Percentiles rank a stretch among this genome's conserved stretches.
phyloP scores from a whole-genome alignment of 2,888 invertebrate genomes.

The Phalera bucephala region DNA sequence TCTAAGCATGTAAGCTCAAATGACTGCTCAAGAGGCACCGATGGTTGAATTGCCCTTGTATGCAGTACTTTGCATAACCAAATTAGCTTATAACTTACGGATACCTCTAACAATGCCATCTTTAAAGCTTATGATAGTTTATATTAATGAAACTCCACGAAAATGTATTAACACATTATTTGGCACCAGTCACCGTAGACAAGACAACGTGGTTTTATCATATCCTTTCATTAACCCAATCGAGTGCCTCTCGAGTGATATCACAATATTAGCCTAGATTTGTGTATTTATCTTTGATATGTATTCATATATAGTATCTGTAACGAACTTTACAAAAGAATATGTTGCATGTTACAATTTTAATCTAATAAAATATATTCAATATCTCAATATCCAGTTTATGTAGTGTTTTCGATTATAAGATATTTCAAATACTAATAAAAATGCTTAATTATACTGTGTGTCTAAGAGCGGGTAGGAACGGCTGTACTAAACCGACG shows the following conservation, averaged over 20 bases:
- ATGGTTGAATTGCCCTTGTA: no score
- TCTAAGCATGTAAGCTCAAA: no score
- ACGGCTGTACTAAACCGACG: no score
- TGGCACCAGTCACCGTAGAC: constrained; percentile 5
- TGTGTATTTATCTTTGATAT: constrained; percentile 37
- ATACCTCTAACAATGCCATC: no score
- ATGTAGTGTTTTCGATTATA: background rate
- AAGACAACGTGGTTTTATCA: constrained; percentile 24
- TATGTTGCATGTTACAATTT: constrained; percentile 5
- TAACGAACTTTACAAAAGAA: background rate
- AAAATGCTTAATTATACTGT: no score
- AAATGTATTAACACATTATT: no score
- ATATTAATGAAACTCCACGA: no score
- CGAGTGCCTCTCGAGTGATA: constrained; percentile 48
- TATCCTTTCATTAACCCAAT: constrained; percentile 40
- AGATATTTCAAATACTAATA: no score
- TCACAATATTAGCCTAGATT: constrained; percentile 43
- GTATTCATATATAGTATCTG: constrained; percentile 6
- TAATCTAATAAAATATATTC: constrained; percentile 2
- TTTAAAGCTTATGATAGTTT: no score
- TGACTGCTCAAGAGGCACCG: constrained; percentile 1
- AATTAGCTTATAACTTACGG: no score
- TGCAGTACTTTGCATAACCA: no score
- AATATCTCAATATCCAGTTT: background rate
- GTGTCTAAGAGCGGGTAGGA: no score